Base-by-base conservation (phyloP, 2,888 invertebrate species). In the Periphyllus acericola region DNA sequence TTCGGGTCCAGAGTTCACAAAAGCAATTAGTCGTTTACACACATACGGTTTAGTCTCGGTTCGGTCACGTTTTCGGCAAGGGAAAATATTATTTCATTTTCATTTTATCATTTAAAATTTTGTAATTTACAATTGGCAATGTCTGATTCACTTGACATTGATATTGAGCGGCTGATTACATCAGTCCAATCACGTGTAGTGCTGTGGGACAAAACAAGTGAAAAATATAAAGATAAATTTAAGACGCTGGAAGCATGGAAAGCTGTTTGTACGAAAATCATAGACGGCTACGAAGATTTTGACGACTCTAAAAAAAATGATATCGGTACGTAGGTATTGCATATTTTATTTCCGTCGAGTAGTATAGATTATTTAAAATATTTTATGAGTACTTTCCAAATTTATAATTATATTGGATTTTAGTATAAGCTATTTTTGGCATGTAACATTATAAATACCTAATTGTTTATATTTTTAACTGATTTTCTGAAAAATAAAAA, bases 141-240 rank as follows among this genome's bases (percentile, higher is more conserved):
- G 83, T 55, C 21, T 72, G 32, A 84, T 34, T 40, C 52, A 32
- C 9, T 84, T 60, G 60, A 84, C 75, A 74, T 84, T 76, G 84
- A 84, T 60, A 74, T 66, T 66, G 75, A 76, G 25, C 60, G 34
- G 40, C 75, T 76, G 76, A 75, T 83, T 32, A 14, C 55, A 72
- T 71, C 52, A 55, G 83, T 83, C 55, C 71, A 52, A 83, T 52
- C 71, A 52, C 68, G 78, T 32, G 76, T 84, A 68, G 68, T 68
- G 40, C 76, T 89, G 76, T 79, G 84, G 89, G 89, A 89, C 52
- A 89, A 89, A 78, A 75, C 75, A 32, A 40, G 32, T 68, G 78
- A 36, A 34, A 71, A 78, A n/a, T 89, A 85, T 66, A 89, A 89
- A 79, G 78, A 89, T 79, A 89, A 68, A 78, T 66, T 55, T 85